Evolutionary conservation across 2,113 vertebrate genomes (phyloP).

Genomic region (Esox niger): DNA sequence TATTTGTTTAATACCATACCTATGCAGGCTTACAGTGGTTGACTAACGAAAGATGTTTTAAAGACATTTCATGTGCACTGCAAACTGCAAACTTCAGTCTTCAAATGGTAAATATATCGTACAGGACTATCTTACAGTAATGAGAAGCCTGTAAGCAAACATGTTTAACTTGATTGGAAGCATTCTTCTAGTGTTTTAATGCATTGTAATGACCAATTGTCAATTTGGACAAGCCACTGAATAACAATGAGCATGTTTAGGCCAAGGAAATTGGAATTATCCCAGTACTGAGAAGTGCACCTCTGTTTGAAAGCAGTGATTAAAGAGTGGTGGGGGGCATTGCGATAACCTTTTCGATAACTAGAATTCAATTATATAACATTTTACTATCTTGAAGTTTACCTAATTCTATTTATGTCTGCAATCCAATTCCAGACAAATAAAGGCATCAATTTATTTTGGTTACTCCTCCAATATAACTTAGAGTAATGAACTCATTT

Average conservation of each 20-base stretch:
- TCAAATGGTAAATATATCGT: not conserved
- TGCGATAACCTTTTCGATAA: constrained; percentile 68
- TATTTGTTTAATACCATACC: not conserved
- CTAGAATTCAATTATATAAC: constrained; percentile 71
- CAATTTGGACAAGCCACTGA: constrained; percentile 26
- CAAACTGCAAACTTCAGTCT: not conserved
- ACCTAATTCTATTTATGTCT: constrained; percentile 73
- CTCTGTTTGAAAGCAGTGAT: constrained; percentile 44
- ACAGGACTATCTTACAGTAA: not conserved
- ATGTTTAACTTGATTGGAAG: constrained; percentile 21
- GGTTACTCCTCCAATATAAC: constrained; percentile 74
- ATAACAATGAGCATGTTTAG: constrained; percentile 34
- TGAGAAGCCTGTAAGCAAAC: constrained; percentile 3
- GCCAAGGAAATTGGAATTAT: constrained; percentile 33
- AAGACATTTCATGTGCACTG: not conserved
- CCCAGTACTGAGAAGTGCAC: constrained; percentile 21
- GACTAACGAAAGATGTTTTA: not conserved
- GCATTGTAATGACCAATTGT: constrained; percentile 10
- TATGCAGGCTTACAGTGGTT: no score
- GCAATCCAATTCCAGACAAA: constrained; percentile 73
- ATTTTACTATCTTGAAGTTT: constrained; percentile 67
- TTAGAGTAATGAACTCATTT: constrained; percentile 84
- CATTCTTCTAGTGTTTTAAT: constrained; percentile 28
- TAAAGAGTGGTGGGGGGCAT: constrained; percentile 40
- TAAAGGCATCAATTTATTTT: constrained; percentile 76